These are phyloP conservation scores for Brotogeris chrysoptera DNA, from an alignment of 2,797 vertebrate genomes.

Conservation along the genomic window DNA sequence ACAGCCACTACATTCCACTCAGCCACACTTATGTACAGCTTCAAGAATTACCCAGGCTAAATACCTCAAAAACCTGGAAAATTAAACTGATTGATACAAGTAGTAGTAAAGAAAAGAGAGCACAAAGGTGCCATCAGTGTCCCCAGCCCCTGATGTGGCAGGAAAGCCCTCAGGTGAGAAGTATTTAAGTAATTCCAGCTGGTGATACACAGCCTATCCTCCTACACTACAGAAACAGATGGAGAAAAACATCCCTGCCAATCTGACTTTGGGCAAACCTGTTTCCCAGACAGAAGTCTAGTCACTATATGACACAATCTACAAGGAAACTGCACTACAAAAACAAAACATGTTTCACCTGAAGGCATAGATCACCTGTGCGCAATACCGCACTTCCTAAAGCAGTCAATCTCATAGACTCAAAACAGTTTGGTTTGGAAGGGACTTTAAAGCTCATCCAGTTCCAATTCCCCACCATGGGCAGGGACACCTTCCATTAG, in stretches of 20 bases:
- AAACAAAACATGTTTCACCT: background rate
- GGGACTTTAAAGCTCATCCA: background rate
- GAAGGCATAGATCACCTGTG: background rate
- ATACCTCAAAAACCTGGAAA: background rate
- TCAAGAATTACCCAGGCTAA: background rate
- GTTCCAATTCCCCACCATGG: background rate
- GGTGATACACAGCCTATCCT: background rate
- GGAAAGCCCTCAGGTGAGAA: background rate
- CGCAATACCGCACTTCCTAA: background rate
- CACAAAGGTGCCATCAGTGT: background rate
- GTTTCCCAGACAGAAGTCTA: background rate
- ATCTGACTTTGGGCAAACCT: background rate
- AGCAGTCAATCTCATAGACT: background rate
- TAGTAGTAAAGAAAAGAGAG: background rate
- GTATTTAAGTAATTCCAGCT: background rate
- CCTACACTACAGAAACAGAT: background rate
- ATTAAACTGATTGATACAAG: background rate
- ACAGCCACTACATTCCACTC: background rate
- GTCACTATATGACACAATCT: background rate
- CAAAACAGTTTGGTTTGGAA: background rate
- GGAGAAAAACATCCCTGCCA: background rate
- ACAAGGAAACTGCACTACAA: background rate
- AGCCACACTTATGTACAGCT: background rate
- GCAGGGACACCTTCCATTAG: background rate
- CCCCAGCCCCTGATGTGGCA: background rate